Conservation (phyloP, 1,140 invertebrate genomes). For the Spodoptera frugiperda region DNA sequence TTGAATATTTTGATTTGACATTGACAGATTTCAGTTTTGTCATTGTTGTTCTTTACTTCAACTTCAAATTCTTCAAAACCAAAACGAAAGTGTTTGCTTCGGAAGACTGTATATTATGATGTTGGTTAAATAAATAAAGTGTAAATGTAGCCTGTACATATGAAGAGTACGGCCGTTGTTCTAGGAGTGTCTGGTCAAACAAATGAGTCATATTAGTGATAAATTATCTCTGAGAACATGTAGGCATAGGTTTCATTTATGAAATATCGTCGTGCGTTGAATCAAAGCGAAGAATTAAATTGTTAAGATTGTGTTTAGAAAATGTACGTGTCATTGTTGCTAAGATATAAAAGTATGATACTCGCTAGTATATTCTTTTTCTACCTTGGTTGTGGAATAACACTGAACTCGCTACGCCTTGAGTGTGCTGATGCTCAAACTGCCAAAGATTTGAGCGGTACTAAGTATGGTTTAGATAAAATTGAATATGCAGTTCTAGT, state of each 20-base stretch:
- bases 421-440: constrained; percentile 64
- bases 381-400: constrained; percentile 74
- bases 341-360: constrained; percentile 73
- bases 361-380: constrained; percentile 74
- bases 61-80: neutral
- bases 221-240: neutral
- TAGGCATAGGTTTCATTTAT: neutral
- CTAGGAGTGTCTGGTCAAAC: neutral
- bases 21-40: neutral
- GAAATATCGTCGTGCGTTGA: neutral
- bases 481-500: constrained; percentile 74
- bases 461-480: constrained; percentile 48
- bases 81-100: neutral
- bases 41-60: too few relatives aligned
- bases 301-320: neutral
- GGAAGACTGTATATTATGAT: neutral
- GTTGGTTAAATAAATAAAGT: neutral
- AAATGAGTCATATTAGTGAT: neutral
- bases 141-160: constrained; percentile 2
- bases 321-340: constrained; percentile 61
- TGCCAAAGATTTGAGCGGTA: constrained; percentile 42
- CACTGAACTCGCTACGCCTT: constrained; percentile 69
- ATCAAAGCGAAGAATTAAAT: neutral
- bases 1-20: neutral
- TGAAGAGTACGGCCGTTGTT: neutral